These are phyloP conservation scores for Ptilorrhoa leucosticta DNA, from an alignment of 2,113 vertebrate species.

Conservation along the genomic window DNA sequence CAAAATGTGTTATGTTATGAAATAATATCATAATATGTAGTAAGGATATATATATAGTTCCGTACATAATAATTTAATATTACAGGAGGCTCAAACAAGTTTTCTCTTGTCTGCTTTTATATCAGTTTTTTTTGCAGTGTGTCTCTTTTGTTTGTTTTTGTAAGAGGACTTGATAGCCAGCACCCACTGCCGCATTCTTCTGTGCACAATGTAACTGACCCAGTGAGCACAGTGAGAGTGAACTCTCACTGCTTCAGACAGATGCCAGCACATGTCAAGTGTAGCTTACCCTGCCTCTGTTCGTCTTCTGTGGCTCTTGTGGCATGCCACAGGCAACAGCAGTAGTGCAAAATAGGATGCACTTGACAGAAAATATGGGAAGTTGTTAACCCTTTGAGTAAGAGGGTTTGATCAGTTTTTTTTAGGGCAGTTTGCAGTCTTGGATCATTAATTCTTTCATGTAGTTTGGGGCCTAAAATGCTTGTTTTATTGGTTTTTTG, in stretches of 20 bases:
- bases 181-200: neutral
- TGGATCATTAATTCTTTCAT: neutral
- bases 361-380: neutral
- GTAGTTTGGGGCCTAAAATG: neutral
- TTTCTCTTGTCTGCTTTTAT: neutral
- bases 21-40: neutral
- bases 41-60: neutral
- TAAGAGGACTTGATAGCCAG: neutral
- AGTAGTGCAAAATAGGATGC: neutral
- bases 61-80: neutral
- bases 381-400: neutral
- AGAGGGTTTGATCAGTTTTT: neutral
- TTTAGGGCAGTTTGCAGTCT: neutral
- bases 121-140: neutral
- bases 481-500: neutral
- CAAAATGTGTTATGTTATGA: neutral
- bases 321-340: neutral
- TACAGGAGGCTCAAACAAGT: neutral
- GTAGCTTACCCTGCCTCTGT: neutral
- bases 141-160: neutral
- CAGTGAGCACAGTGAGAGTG: fast-evolving
- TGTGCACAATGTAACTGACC: neutral
- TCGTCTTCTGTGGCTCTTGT: neutral
- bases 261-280: neutral
- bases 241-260: neutral